Evolutionary conservation across 2,888 invertebrate species (phyloP), one percentile per base, ranked within the genome.

Genomic region (Panopea generosa): DNA sequence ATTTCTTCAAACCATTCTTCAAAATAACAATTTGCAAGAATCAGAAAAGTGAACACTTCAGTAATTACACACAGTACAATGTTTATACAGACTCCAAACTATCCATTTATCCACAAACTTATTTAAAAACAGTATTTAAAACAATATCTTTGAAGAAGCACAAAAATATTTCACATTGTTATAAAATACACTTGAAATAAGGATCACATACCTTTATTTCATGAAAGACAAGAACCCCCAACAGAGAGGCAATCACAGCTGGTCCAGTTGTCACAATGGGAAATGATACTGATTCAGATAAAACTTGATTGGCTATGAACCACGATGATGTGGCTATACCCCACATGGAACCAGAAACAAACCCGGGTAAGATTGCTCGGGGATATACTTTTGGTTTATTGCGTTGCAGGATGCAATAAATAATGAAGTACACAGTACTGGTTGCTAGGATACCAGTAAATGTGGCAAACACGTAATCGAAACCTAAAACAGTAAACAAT

Each of bases 281-380:
- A 76, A 93, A 94, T 24, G 93, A 91, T 62, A 94, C 92, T n/a
- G 93, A 87, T 78, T 93, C 92, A 0, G 93, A 92, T 27, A 94
- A 87, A 2, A 88, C 86, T 66, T 92, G 89, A 85, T 94, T 94
- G 27, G 94, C 94, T 16, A 94, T 85, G 86, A 94, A 93, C 90
- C 93, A 94, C 40, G 90, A 87, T 4, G 91, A 85, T n/a, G 93
- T 92, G 22, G 93, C 94, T 7, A 93, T 79, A 3, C 90, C 92
- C 94, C 94, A 94, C 90, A 94, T 90, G 9, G 92, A 50, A 0
- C 94, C 94, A 2, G 93, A 91, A n/a, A 91, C 73, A 45, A 93
- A 82, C 7, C 92, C 92, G 2, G 94, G 94, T 27, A 94, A 83
- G 47, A 92, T 90, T n/a, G 90, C 90, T 24, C 86, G 82, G 0